These are phyloP conservation scores for Acrobasis suavella DNA, from an alignment of 2,888 invertebrate species.

Conservation along the genomic window DNA sequence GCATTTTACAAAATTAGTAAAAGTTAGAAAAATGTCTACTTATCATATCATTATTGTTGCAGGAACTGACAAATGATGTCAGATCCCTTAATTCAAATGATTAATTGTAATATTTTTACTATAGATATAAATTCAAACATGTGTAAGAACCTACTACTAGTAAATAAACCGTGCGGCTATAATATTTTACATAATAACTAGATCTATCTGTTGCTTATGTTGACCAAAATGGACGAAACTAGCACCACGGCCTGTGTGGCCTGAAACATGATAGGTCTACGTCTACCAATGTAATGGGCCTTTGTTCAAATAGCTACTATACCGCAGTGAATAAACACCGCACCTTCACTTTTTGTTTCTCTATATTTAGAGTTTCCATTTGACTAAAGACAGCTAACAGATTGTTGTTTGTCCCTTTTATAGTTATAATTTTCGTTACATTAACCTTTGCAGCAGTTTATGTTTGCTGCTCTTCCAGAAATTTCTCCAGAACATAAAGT, in stretches of 20 bases:
- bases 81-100: no score
- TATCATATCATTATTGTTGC: no score
- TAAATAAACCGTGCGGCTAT: no score
- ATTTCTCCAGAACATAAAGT: no score
- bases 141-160: no score
- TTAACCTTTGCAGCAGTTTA: background rate
- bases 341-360: conserved; percentile 20
- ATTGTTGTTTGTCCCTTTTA: background rate
- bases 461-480: background rate
- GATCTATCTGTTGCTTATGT: background rate
- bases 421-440: background rate
- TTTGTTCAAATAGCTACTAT: conserved; percentile 26
- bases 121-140: no score
- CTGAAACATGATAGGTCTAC: conserved; percentile 39
- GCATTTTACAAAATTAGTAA: background rate
- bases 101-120: no score
- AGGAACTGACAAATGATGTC: no score
- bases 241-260: conserved; percentile 40
- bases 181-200: background rate
- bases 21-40: no score
- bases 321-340: conserved; percentile 5
- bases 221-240: conserved; percentile 9
- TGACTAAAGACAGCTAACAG: background rate
- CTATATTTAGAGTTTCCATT: background rate
- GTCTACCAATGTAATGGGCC: conserved; percentile 38